Evolutionary conservation across 2,888 invertebrate genomes (phyloP).

Genomic region (Scelioninae gen. 2): DNA sequence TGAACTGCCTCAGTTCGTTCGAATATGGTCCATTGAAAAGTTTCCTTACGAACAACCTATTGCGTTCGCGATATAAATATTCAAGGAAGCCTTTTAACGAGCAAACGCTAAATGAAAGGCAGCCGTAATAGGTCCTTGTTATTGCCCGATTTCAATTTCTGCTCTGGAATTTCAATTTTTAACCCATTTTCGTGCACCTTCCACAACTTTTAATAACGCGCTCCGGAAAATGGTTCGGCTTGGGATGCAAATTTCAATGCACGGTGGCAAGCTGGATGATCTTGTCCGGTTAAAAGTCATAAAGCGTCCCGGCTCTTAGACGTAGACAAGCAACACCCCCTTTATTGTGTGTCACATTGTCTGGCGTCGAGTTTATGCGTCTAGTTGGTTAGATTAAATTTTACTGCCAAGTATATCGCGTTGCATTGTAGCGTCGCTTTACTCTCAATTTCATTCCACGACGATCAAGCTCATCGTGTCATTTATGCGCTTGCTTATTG

Average conservation of each 20-base stretch:
- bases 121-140: too few relatives aligned
- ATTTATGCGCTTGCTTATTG: slow-evolving; percentile 40
- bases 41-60: too few relatives aligned
- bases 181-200: too few relatives aligned
- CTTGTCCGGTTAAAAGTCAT: slow-evolving; percentile 58
- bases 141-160: too few relatives aligned
- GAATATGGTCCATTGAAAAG: too few relatives aligned
- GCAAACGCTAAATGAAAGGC: too few relatives aligned
- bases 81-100: too few relatives aligned
- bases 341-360: slow-evolving; percentile 64
- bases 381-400: slow-evolving; percentile 64
- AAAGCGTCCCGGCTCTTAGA: slow-evolving; percentile 53
- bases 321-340: slow-evolving; percentile 50
- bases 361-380: slow-evolving; percentile 61
- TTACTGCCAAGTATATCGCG: slow-evolving; percentile 64
- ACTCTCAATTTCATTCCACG: slow-evolving; percentile 51
- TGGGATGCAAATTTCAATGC: slow-evolving; percentile 32
- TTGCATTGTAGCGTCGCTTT: slow-evolving; percentile 52
- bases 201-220: too few relatives aligned
- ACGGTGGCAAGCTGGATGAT: slow-evolving; percentile 6
- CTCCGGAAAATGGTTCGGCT: too few relatives aligned
- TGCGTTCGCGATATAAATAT: too few relatives aligned
- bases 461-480: slow-evolving; percentile 47
- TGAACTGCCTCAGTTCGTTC: too few relatives aligned
- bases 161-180: too few relatives aligned